Evolutionary conservation across 2,113 vertebrate genomes (phyloP), one percentile per base, ranked within the genome.

Genomic region (Pogona vitticeps): DNA sequence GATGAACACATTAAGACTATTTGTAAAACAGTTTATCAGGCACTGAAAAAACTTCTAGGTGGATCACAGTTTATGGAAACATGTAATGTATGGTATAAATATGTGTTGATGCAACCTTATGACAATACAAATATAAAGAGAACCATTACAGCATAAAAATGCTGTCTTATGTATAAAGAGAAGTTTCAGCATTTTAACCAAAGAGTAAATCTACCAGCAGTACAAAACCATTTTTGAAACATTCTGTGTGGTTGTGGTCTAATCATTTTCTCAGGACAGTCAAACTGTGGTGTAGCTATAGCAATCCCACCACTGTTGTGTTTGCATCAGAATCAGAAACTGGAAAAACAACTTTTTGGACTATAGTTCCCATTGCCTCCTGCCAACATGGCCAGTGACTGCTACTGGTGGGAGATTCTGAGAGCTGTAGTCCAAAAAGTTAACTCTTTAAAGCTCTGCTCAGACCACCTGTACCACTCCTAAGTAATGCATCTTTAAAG

Each of bases 171-270:
- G 56, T 40, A 59, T 83, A 88, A 91, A 79, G 26, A 88, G 31
- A 80, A 67, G 71, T 65, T 31, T 75, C 77, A 78, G 63, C n/a
- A 18, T 28, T 28, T 93, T 91, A 92, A 80, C 26, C 76, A 83
- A 84, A 42, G 10, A 61, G 28, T 86, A 83, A 80, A 71, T 72
- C 23, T 63, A 38, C 38, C 61, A 59, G n/a, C 46, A 83, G 31
- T 73, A 65, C 72, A 92, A 83, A 87, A 80, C 17, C 82, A 40
- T 63, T n/a, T 84, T 80, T 76, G 3, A 84, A 83, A 61, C 58
- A 82, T 1, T n/a, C 38, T 75, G 80, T 52, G n/a, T 86, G 20
- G 23, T 70, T 65, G 82, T 84, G 82, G 36, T 33, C 67, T 76
- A 85, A 38, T 7, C 9, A 67, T 77, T 86, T 83, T 90, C 6